These are phyloP conservation scores for Silurus aristotelis DNA, from an alignment of 2,797 vertebrate genomes.

Conservation along the genomic window DNA sequence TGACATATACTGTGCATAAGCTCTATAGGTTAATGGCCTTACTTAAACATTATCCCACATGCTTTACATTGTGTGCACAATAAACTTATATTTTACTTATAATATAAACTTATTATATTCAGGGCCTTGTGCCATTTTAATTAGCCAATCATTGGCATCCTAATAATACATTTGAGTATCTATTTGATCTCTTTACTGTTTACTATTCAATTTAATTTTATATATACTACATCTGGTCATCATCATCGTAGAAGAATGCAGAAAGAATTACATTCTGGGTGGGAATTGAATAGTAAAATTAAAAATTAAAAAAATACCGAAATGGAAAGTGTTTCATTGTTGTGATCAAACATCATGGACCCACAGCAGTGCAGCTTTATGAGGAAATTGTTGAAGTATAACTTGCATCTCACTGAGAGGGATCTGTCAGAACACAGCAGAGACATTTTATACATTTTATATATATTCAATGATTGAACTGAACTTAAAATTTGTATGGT, in stretches of 20 bases:
- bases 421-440: constrained; percentile 47
- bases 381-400: constrained; percentile 73
- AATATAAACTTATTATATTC: not conserved
- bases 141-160: not conserved
- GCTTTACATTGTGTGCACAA: not conserved
- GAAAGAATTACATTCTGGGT: not conserved
- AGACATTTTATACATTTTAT: not conserved
- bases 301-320: constrained; percentile 35
- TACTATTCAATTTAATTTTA: no score
- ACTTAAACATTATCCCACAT: not conserved
- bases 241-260: not conserved
- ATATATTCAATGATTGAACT: not conserved
- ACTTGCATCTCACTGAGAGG: constrained; percentile 68
- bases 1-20: not conserved
- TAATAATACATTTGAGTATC: not conserved
- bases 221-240: not conserved
- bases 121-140: not conserved
- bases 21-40: not conserved
- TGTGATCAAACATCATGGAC: constrained; percentile 73
- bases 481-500: not conserved
- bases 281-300: not conserved
- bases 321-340: constrained; percentile 65
- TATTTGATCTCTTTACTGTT: not conserved
- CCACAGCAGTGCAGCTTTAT: constrained; percentile 70
- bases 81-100: not conserved